phyloP scores from a whole-genome alignment of 2,888 invertebrate genomes.

The Lomographa bimaculata region DNA sequence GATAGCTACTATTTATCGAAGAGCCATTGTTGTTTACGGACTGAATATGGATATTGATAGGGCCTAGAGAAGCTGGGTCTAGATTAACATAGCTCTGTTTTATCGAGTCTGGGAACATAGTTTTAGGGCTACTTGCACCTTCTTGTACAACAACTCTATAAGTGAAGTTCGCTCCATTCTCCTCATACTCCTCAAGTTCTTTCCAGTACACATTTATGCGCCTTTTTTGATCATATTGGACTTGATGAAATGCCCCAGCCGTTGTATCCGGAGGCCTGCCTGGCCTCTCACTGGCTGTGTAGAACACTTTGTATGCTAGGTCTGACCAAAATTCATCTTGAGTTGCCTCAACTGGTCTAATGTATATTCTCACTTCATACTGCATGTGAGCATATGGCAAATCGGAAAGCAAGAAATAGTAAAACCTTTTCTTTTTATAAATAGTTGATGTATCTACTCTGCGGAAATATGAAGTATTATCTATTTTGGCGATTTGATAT shows the following conservation, averaged over 20 bases:
- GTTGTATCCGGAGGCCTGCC: conserved; percentile 87
- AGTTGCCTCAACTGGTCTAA: conserved; percentile 81
- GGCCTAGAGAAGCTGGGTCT: conserved; percentile 68
- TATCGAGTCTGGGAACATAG: conserved; percentile 72
- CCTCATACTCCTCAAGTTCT: conserved; percentile 85
- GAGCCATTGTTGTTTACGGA: conserved; percentile 85
- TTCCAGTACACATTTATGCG: conserved; percentile 92
- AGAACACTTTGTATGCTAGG: conserved; percentile 83
- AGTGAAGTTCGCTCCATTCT: conserved; percentile 89
- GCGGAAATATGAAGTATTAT: conserved; percentile 65
- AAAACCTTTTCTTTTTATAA: conserved; percentile 60
- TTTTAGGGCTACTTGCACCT: conserved; percentile 53
- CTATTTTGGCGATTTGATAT: conserved; percentile 76
- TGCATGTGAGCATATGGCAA: conserved; percentile 86
- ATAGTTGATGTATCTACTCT: conserved; percentile 62
- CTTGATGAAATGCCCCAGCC: conserved; percentile 89
- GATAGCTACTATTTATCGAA: conserved; percentile 80
- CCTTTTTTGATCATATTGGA: conserved; percentile 76
- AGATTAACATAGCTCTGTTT: conserved; percentile 85
- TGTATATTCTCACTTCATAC: conserved; percentile 89
- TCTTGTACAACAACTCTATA: conserved; percentile 83
- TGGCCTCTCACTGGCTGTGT: conserved; percentile 85
- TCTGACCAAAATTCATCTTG: conserved; percentile 88
- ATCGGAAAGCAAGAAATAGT: conserved; percentile 72
- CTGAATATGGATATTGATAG: conserved; percentile 81